Evolutionary conservation across 2,113 vertebrate species (phyloP).

Genomic region (Lynx canadensis): DNA sequence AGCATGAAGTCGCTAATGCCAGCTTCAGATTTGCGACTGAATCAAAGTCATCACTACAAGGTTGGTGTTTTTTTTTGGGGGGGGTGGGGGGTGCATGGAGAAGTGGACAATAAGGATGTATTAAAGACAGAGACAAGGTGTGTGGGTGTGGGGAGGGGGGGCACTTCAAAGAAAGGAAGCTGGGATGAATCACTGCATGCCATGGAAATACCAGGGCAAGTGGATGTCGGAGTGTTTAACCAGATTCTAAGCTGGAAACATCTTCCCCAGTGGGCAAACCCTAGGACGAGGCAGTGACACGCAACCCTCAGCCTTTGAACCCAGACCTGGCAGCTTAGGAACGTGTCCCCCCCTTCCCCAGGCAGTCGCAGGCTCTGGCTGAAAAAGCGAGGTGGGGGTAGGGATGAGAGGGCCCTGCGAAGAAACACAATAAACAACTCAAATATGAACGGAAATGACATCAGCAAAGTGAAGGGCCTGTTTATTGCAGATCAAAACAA

Average conservation of each 20-base stretch:
- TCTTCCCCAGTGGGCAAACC: constrained; percentile 49
- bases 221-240: constrained; percentile 50
- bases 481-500: constrained; percentile 82
- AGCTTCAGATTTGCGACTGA: constrained; percentile 74
- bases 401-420: constrained; percentile 62
- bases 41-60: constrained; percentile 64
- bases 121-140: constrained; percentile 37
- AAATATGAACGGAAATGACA: constrained; percentile 84
- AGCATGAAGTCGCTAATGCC: constrained; percentile 66
- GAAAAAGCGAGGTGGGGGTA: constrained; percentile 55
- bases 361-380: constrained; percentile 49
- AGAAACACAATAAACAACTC: constrained; percentile 79
- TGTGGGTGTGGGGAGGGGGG: neutral
- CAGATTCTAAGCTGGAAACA: constrained; percentile 36
- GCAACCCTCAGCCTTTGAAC: constrained; percentile 65
- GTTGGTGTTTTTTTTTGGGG: neutral
- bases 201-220: constrained; percentile 56
- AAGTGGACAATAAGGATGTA: neutral
- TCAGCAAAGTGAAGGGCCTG: constrained; percentile 82
- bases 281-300: neutral
- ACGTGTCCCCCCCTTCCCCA: neutral
- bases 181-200: constrained; percentile 42
- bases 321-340: constrained; percentile 49
- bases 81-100: neutral
- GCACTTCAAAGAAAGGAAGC: constrained; percentile 47